Evolutionary conservation across 2,113 vertebrate genomes (phyloP).

Genomic region (Thomomys bottae): DNA sequence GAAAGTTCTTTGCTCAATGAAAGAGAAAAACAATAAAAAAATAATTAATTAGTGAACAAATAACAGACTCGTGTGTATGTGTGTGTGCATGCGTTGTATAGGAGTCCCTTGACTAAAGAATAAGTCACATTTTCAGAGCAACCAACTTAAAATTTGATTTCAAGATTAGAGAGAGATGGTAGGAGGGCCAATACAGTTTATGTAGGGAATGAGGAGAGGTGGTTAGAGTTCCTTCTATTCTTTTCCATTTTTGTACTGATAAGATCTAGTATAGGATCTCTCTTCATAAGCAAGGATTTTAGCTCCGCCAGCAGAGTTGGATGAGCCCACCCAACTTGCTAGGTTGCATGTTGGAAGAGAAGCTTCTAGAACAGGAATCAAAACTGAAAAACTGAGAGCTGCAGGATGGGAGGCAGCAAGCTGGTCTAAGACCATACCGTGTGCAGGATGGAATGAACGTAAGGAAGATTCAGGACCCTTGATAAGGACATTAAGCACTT

Average conservation of each 20-base stretch:
- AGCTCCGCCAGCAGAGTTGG: neutral
- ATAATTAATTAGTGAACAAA: constrained; percentile 26
- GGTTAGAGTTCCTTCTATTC: neutral
- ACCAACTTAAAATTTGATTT: neutral
- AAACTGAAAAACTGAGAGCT: neutral
- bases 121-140: neutral
- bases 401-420: neutral
- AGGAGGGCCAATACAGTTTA: neutral
- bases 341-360: neutral
- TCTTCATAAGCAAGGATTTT: neutral
- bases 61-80: neutral
- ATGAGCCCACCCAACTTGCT: neutral
- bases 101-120: neutral
- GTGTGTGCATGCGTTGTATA: neutral
- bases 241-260: neutral
- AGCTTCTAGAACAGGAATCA: neutral
- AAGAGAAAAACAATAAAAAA: constrained; percentile 15
- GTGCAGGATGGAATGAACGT: neutral
- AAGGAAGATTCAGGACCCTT: neutral
- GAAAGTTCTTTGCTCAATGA: neutral
- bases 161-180: neutral
- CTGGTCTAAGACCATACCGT: neutral
- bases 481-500: neutral
- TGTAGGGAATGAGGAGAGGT: neutral
- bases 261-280: neutral